phyloP scores from a whole-genome alignment of 2,113 vertebrate genomes.

The Lepus europaeus region DNA sequence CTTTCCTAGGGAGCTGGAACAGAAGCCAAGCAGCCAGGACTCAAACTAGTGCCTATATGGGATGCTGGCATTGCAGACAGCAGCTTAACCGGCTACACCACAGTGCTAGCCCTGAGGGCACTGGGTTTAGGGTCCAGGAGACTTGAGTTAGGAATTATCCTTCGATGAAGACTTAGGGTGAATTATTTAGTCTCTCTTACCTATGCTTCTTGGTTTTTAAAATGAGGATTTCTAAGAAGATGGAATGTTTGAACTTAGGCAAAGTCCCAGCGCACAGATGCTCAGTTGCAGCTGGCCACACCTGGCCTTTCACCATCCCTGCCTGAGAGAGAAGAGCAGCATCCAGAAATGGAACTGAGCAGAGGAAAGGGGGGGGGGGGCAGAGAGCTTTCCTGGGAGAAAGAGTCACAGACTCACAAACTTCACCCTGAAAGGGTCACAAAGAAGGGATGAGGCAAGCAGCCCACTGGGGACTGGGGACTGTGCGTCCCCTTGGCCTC shows the following conservation, averaged over 20 bases:
- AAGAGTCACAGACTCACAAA: not conserved
- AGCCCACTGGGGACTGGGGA: not conserved
- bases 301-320: not conserved
- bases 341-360: not conserved
- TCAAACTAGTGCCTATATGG: no score
- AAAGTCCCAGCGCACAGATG: not conserved
- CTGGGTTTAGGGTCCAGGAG: not conserved
- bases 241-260: not conserved
- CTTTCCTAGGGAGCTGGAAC: no score
- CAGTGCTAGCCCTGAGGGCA: no score
- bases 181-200: conserved; percentile 25
- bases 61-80: no score
- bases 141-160: not conserved
- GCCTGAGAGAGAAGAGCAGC: not conserved
- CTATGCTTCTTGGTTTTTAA: conserved; percentile 28
- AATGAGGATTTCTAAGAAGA: conserved; percentile 1
- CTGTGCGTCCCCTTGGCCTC: not conserved
- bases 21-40: no score
- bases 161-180: not conserved
- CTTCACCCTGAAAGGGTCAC: not conserved
- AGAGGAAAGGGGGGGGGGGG: not conserved
- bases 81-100: no score
- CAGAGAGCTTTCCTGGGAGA: not conserved
- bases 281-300: not conserved
- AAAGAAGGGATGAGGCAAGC: not conserved